Percentiles rank a stretch among this genome's conserved stretches.
These are phyloP conservation scores for Apis cerana DNA, from an alignment of 1,140 invertebrate genomes.

Conservation along the genomic window DNA sequence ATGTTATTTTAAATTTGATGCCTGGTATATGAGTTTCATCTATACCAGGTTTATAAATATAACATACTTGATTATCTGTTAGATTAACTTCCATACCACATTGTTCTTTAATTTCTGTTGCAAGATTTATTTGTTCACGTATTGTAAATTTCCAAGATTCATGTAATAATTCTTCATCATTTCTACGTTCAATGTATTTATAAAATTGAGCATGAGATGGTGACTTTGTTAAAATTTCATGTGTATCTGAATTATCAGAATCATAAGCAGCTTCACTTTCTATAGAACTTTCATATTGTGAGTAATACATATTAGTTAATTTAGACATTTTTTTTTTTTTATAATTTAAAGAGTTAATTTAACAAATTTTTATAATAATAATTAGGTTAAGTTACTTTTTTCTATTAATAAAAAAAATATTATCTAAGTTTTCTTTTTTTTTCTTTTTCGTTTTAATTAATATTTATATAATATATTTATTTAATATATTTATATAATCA, in stretches of 20 bases:
- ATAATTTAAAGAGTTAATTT: not conserved
- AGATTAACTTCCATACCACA: conserved; percentile 16
- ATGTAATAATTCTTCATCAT: conserved; percentile 8
- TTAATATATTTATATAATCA: not conserved
- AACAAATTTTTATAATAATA: not conserved
- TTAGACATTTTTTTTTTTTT: not conserved
- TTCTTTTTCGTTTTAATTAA: not conserved
- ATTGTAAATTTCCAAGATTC: conserved; percentile 6
- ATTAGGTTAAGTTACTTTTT: conserved; percentile 9
- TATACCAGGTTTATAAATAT: conserved; percentile 21
- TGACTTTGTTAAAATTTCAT: not conserved
- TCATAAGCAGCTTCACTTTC: conserved; percentile 4
- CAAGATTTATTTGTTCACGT: not conserved
- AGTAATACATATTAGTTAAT: conserved; percentile 25
- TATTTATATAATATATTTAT: not conserved
- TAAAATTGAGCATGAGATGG: conserved; percentile 1
- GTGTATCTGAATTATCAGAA: not conserved
- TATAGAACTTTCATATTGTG: not conserved
- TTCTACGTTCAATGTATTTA: conserved; percentile 21
- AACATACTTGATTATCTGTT: conserved; percentile 23
- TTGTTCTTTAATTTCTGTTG: not conserved
- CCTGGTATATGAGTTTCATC: not conserved
- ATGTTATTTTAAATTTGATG: conserved; percentile 41
- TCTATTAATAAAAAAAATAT: not conserved
- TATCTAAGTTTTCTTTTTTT: not conserved